A percentile compares a stretch with the other conserved stretches of the same genome.
phyloP scores from a whole-genome alignment of 1,140 invertebrate genomes.

The Nephila pilipes region DNA sequence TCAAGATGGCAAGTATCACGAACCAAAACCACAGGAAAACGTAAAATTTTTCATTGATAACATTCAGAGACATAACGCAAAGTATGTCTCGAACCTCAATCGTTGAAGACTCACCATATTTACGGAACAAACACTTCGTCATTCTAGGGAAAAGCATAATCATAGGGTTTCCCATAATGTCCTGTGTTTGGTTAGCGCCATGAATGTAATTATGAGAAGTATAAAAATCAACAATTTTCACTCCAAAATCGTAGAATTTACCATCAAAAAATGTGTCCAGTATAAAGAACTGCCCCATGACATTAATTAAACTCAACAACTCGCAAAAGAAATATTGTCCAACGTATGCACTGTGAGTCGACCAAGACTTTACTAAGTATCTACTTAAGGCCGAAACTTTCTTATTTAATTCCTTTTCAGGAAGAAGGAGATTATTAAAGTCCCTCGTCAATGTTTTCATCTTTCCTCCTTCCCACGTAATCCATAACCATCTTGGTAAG shows the following conservation, averaged over 20 bases:
- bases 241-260: neutral
- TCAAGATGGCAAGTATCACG: neutral
- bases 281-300: neutral
- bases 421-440: neutral
- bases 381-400: neutral
- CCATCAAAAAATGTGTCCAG: neutral
- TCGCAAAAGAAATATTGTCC: slow-evolving; percentile 78
- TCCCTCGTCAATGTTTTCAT: neutral
- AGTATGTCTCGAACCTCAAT: neutral
- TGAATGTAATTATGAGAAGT: neutral
- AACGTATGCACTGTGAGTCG: neutral
- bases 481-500: neutral
- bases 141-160: neutral
- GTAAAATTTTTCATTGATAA: neutral
- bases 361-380: neutral
- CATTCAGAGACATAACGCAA: neutral
- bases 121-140: neutral
- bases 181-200: slow-evolving; percentile 84
- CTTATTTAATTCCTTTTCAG: neutral
- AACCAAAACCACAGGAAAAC: neutral
- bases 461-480: neutral
- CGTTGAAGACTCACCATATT: neutral
- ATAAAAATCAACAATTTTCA: neutral
- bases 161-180: neutral
- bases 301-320: neutral